phyloP scores from a whole-genome alignment of 2,888 invertebrate species.

The Tridacna gigas region DNA sequence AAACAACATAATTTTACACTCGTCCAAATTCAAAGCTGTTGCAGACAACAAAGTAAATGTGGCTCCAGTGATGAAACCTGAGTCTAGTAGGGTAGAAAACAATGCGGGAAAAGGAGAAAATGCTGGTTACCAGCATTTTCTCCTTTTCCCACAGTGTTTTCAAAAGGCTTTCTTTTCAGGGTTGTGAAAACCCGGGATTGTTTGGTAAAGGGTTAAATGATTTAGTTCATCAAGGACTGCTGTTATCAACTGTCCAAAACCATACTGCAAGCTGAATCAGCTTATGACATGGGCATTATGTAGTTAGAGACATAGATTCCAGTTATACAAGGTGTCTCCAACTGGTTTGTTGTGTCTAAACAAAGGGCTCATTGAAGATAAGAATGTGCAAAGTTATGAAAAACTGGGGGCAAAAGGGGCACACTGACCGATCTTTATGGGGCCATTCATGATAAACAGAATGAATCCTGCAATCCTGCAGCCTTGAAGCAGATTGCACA shows the following conservation, averaged over 20 bases:
- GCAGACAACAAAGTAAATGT: conserved; percentile 1
- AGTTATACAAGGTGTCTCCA: neutral
- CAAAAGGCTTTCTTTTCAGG: neutral
- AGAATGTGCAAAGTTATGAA: neutral
- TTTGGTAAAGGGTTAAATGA: too few species aligned
- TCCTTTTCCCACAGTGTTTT: conserved; percentile 5
- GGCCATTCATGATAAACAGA: too few species aligned
- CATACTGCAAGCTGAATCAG: too few species aligned
- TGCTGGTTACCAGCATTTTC: neutral
- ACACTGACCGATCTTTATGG: neutral
- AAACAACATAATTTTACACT: too few species aligned
- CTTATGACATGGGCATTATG: too few species aligned
- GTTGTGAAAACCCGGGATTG: neutral
- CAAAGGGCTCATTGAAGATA: neutral
- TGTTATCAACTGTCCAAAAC: too few species aligned
- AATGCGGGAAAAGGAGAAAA: neutral
- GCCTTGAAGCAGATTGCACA: too few species aligned
- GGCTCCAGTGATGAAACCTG: neutral
- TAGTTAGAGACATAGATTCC: too few species aligned
- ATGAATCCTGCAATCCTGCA: too few species aligned
- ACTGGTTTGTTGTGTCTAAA: neutral
- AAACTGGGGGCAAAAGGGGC: neutral
- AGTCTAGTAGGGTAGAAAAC: neutral
- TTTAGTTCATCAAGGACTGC: too few species aligned
- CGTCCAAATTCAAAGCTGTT: too few species aligned